A percentile compares a stretch with the other conserved stretches of the same genome.
phyloP scores from a whole-genome alignment of 1,140 invertebrate species.

The Nautilus pompilius region DNA sequence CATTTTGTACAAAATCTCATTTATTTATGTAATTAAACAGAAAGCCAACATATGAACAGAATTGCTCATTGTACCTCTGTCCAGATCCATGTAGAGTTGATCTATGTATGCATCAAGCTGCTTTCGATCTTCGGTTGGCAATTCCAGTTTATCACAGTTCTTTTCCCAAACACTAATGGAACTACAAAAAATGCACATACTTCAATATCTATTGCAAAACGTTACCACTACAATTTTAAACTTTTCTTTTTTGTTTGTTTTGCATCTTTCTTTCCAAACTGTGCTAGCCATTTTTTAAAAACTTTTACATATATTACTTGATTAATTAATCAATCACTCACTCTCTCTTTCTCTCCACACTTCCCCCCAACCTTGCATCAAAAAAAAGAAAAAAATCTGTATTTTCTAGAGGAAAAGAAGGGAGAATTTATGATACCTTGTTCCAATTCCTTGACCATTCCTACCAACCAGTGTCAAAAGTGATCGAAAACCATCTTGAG shows the following conservation, averaged over 20 bases:
- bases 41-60: too few relatives aligned
- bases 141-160: conserved; percentile 67
- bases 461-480: conserved; percentile 85
- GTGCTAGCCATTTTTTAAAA: neutral
- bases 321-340: neutral
- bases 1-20: too few relatives aligned
- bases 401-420: too few relatives aligned
- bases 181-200: conserved; percentile 49
- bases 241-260: too few relatives aligned
- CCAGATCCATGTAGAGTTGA: conserved; percentile 77
- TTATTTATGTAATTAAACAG: too few relatives aligned
- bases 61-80: too few relatives aligned
- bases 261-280: too few relatives aligned
- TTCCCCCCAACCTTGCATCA: too few relatives aligned
- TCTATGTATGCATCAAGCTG: conserved; percentile 68
- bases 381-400: too few relatives aligned
- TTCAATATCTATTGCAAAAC: too few relatives aligned
- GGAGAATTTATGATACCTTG: conserved; percentile 59
- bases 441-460: conserved; percentile 92
- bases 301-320: neutral
- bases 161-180: conserved; percentile 81
- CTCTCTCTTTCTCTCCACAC: too few relatives aligned
- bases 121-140: conserved; percentile 67
- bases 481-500: conserved; percentile 79
- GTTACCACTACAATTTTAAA: too few relatives aligned